Percentiles rank a stretch among this genome's conserved stretches.
Evolutionary conservation across 1,140 invertebrate genomes (phyloP).

Genomic region (Vollenhovia emeryi): DNA sequence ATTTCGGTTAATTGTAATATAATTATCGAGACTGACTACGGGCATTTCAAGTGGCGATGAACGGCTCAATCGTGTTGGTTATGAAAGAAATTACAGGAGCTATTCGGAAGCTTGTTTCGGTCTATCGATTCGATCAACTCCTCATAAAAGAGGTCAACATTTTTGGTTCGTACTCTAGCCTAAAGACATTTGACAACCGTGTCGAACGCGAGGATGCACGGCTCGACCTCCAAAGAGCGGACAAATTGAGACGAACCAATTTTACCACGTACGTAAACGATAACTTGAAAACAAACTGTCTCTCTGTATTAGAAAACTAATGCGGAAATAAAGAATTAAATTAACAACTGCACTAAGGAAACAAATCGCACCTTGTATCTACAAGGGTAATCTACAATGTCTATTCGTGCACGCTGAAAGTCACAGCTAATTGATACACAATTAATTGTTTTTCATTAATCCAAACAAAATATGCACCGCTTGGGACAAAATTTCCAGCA

Average conservation of each 20-base stretch:
- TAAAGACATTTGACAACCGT: slow-evolving; percentile 20
- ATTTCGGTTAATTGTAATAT: neutral
- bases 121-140: slow-evolving; percentile 16
- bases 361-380: neutral
- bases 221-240: neutral
- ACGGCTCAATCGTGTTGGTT: neutral
- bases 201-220: neutral
- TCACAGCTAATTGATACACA: neutral
- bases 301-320: neutral
- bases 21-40: neutral
- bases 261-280: neutral
- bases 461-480: neutral
- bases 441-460: neutral
- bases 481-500: neutral
- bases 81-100: neutral
- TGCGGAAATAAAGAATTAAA: neutral
- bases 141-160: slow-evolving; percentile 36
- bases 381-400: neutral
- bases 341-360: neutral
- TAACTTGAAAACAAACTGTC: neutral
- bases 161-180: neutral
- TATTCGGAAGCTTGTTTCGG: neutral
- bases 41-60: neutral
- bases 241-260: slow-evolving; percentile 8
- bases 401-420: neutral